Percentiles rank a stretch among this genome's conserved stretches.
Conservation (phyloP, 1,140 invertebrate genomes). For the Cyclargus thomasi region DNA sequence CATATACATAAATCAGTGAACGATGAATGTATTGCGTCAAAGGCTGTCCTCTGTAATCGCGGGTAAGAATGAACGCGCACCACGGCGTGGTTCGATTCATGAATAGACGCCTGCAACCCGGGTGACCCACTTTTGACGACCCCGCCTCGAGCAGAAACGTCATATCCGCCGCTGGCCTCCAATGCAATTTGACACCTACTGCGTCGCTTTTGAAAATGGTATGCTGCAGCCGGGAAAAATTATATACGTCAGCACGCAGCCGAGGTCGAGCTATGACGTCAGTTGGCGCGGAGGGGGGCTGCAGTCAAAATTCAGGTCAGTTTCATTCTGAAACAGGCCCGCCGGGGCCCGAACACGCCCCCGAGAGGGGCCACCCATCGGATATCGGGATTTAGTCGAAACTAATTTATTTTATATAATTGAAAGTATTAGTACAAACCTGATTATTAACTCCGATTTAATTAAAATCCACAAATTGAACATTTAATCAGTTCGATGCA, state of each 20-base stretch:
- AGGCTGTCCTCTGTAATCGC: slow-evolving; percentile 43
- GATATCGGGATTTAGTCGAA: slow-evolving; percentile 45
- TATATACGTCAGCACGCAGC: slow-evolving; percentile 40
- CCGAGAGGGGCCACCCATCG: slow-evolving; percentile 22
- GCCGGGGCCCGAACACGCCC: slow-evolving; percentile 28
- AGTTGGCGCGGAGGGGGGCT: slow-evolving; percentile 56
- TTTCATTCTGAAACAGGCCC: slow-evolving; percentile 72
- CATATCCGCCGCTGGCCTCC: slow-evolving; percentile 27
- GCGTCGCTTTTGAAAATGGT: not conserved
- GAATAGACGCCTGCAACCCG: slow-evolving; percentile 70
- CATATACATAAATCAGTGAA: not conserved
- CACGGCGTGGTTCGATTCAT: slow-evolving; percentile 65
- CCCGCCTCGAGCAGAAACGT: slow-evolving; percentile 28
- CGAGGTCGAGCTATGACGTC: slow-evolving; percentile 57
- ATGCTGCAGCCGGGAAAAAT: slow-evolving; percentile 25
- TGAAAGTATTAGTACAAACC: not conserved
- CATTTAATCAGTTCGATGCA: too few species aligned
- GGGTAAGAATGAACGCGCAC: slow-evolving; percentile 62
- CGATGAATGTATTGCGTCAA: not conserved
- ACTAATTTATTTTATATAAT: slow-evolving; percentile 35
- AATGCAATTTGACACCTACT: slow-evolving; percentile 28
- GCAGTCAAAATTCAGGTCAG: slow-evolving; percentile 69
- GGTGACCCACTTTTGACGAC: slow-evolving; percentile 68
- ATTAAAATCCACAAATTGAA: too few species aligned
- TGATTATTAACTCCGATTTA: not conserved